phyloP scores from a whole-genome alignment of 2,888 invertebrate genomes.

The Cheilosia scutellata region DNA sequence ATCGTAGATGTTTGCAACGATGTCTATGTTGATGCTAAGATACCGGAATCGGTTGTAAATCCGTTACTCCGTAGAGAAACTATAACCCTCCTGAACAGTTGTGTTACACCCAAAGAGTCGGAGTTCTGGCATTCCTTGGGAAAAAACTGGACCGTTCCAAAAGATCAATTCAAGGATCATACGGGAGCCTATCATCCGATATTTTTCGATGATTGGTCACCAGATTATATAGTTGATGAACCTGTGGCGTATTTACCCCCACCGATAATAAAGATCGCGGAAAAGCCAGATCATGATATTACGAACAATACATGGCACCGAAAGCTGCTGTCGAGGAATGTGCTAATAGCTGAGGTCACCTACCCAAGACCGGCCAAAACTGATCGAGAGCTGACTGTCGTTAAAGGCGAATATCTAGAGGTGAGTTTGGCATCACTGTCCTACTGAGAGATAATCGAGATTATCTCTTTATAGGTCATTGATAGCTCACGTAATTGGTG shows the following conservation, averaged over 20 bases:
- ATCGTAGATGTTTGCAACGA: slow-evolving; percentile 98
- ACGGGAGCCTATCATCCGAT: slow-evolving; percentile 97
- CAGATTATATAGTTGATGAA: slow-evolving; percentile 93
- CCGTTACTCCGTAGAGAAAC: slow-evolving; percentile 97
- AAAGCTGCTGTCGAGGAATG: slow-evolving; percentile 88
- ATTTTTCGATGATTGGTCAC: slow-evolving; percentile 98
- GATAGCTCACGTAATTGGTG: slow-evolving; percentile 99
- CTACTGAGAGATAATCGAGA: background rate
- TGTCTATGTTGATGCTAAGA: slow-evolving; percentile 90
- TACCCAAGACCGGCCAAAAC: slow-evolving; percentile 98
- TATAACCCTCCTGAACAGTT: slow-evolving; percentile 95
- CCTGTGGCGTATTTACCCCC: slow-evolving; percentile 86
- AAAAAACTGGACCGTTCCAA: slow-evolving; percentile 96
- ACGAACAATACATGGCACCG: slow-evolving; percentile 87
- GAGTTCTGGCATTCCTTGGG: slow-evolving; percentile 98
- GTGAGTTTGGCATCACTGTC: slow-evolving; percentile 84
- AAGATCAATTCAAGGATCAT: slow-evolving; percentile 96
- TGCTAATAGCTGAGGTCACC: slow-evolving; percentile 93
- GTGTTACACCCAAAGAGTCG: slow-evolving; percentile 97
- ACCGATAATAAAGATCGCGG: slow-evolving; percentile 79
- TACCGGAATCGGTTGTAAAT: slow-evolving; percentile 94
- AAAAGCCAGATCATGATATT: slow-evolving; percentile 51
- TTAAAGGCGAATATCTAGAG: slow-evolving; percentile 97
- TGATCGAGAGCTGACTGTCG: slow-evolving; percentile 97
- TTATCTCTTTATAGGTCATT: slow-evolving; percentile 88